A percentile compares a stretch with the other conserved stretches of the same genome.
Conservation (phyloP, 2,888 invertebrate species). For the Tridacna crocea region DNA sequence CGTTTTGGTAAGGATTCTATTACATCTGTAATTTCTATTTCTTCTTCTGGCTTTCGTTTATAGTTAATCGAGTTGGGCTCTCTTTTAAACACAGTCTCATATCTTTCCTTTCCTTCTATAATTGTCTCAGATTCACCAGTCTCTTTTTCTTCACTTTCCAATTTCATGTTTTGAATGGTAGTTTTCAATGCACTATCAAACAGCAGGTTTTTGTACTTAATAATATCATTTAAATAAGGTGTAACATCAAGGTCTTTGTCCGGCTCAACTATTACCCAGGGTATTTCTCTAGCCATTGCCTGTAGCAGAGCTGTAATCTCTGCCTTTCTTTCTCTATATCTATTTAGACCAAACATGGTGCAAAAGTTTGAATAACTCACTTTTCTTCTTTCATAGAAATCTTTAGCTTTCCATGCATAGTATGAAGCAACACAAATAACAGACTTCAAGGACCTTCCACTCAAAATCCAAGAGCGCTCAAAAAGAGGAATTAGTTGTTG, state of each 20-base stretch:
- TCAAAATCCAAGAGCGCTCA: slow-evolving; percentile 22
- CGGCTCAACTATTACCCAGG: slow-evolving; percentile 34
- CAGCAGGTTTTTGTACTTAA: slow-evolving; percentile 33
- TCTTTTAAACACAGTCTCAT: slow-evolving; percentile 10
- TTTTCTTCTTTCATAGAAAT: not conserved
- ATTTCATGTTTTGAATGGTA: slow-evolving; percentile 7
- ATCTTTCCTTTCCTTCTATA: not conserved
- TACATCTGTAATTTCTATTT: not conserved
- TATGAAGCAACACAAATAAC: slow-evolving; percentile 29
- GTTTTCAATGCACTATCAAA: slow-evolving; percentile 33
- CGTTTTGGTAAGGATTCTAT: slow-evolving; percentile 11
- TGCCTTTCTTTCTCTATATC: not conserved
- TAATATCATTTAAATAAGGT: slow-evolving; percentile 31
- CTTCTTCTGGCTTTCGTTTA: not conserved
- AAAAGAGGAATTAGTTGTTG: slow-evolving; percentile 34
- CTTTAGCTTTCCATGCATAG: slow-evolving; percentile 33
- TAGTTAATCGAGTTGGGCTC: not conserved
- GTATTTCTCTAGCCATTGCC: slow-evolving; percentile 39
- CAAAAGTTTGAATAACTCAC: slow-evolving; percentile 25
- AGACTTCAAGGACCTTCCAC: slow-evolving; percentile 6
- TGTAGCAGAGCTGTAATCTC: slow-evolving; percentile 22
- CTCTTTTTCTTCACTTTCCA: not conserved
- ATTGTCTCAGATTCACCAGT: not conserved
- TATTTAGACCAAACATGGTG: slow-evolving; percentile 22
- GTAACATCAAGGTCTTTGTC: slow-evolving; percentile 15